phyloP scores from a whole-genome alignment of 2,888 invertebrate species.

The Girardia tigrina region DNA sequence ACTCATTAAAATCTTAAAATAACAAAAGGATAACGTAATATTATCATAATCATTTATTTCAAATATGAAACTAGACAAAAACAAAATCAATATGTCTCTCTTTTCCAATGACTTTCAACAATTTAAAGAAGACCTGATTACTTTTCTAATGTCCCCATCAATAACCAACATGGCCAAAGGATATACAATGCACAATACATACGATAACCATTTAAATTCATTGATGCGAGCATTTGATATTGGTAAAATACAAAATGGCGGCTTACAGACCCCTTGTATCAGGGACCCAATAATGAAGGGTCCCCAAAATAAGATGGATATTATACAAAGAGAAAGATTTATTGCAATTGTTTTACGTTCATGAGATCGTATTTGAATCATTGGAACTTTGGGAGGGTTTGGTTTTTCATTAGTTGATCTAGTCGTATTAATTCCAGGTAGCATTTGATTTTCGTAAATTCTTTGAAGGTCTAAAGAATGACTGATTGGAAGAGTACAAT shows the following conservation, averaged over 20 bases:
- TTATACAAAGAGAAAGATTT: constrained; percentile 15
- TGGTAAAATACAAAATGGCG: constrained; percentile 13
- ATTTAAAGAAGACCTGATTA: constrained; percentile 24
- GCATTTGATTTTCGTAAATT: background rate
- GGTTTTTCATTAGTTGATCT: background rate
- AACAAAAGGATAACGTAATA: no score
- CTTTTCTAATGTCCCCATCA: constrained; percentile 23
- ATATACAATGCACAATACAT: constrained; percentile 24
- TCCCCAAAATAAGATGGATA: constrained; percentile 33
- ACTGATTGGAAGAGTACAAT: background rate
- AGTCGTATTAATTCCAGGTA: background rate
- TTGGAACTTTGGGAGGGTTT: background rate
- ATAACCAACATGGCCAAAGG: constrained; percentile 30
- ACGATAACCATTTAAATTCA: constrained; percentile 35
- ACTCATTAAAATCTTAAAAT: no score
- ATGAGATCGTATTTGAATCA: background rate
- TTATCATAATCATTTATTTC: no score
- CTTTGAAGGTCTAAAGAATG: constrained; percentile 6
- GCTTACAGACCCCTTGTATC: constrained; percentile 27
- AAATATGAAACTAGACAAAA: no score
- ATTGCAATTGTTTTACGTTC: constrained; percentile 26
- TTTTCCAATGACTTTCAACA: no score
- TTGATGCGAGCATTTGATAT: constrained; percentile 24
- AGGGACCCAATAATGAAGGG: constrained; percentile 34
- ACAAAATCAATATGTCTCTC: no score